phyloP scores from a whole-genome alignment of 2,888 invertebrate species.

The Rotaria socialis region DNA sequence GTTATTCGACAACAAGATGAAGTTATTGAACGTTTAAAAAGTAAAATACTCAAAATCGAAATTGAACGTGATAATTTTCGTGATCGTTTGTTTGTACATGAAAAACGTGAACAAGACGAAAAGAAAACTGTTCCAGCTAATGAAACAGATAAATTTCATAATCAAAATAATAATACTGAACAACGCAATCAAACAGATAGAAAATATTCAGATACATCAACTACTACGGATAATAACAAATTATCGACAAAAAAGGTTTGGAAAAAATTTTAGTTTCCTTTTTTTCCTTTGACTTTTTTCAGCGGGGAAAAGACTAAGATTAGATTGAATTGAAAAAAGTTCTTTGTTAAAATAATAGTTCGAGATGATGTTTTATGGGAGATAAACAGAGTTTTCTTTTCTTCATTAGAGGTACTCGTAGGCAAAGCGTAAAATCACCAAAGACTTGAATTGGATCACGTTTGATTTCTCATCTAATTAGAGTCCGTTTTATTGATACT shows the following conservation, averaged over 20 bases:
- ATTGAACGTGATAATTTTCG: background rate
- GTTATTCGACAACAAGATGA: slow-evolving; percentile 32
- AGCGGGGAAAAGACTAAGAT: too few relatives aligned
- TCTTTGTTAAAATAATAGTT: too few relatives aligned
- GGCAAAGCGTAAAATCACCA: too few relatives aligned
- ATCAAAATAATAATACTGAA: background rate
- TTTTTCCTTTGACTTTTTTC: background rate
- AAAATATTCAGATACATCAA: background rate
- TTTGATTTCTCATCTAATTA: too few relatives aligned
- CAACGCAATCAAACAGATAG: background rate
- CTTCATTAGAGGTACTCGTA: too few relatives aligned
- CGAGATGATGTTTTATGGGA: too few relatives aligned
- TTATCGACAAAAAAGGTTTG: background rate
- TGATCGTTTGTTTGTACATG: background rate
- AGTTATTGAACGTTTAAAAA: slow-evolving; percentile 34
- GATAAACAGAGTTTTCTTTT: too few relatives aligned
- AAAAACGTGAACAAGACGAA: background rate
- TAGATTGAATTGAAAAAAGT: too few relatives aligned
- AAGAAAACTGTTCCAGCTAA: background rate
- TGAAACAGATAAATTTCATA: background rate
- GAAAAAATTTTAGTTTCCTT: background rate
- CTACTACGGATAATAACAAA: background rate
- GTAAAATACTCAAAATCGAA: background rate
- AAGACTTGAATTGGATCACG: too few relatives aligned
- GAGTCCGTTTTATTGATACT: too few relatives aligned